phyloP scores from a whole-genome alignment of 2,888 invertebrate genomes.

The Dioctria linearis region DNA sequence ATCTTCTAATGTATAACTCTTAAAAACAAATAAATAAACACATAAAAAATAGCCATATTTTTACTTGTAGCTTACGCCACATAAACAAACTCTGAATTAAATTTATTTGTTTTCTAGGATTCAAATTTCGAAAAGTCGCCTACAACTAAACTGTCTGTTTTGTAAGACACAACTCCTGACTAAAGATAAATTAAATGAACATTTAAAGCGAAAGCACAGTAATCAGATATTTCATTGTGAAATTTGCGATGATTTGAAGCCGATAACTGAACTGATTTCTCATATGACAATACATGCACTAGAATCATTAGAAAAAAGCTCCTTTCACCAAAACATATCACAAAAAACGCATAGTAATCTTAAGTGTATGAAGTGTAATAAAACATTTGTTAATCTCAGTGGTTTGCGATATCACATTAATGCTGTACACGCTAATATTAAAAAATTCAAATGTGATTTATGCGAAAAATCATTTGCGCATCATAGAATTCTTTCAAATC shows the following conservation, averaged over 20 bases:
- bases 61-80: too few species aligned
- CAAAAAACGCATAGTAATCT: conserved; percentile 62
- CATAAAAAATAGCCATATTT: not conserved
- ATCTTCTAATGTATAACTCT: not conserved
- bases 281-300: conserved; percentile 71
- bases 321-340: conserved; percentile 42
- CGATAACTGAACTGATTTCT: conserved; percentile 66
- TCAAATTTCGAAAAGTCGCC: conserved; percentile 57
- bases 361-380: conserved; percentile 72
- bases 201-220: conserved; percentile 67
- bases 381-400: conserved; percentile 72
- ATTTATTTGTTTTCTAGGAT: conserved; percentile 48
- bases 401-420: conserved; percentile 74
- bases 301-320: conserved; percentile 21
- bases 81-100: not conserved
- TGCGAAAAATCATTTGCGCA: conserved; percentile 73
- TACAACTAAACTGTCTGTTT: conserved; percentile 55
- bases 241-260: conserved; percentile 69
- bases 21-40: not conserved
- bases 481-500: conserved; percentile 71
- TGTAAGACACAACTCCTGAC: conserved; percentile 48
- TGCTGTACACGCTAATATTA: conserved; percentile 71
- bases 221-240: conserved; percentile 71
- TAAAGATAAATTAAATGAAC: conserved; percentile 61
- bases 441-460: conserved; percentile 72